Conservation (phyloP, 2,888 invertebrate genomes). For the Trypoxylon attenuatum region DNA sequence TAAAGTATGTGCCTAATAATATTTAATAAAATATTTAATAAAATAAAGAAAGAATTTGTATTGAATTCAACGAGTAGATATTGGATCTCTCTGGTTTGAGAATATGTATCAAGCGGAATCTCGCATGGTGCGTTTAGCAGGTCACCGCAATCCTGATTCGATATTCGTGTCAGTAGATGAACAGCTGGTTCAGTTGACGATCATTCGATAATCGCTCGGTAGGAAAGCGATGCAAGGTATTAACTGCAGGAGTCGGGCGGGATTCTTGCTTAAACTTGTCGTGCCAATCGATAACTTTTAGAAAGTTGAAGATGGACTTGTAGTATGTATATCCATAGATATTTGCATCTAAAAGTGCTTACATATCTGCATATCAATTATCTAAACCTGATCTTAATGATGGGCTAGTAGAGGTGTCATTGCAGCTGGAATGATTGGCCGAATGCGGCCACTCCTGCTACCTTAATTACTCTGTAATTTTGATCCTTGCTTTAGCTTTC, state of each 20-base stretch:
- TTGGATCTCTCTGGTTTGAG: too few species aligned
- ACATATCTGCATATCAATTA: background rate
- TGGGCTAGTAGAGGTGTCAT: background rate
- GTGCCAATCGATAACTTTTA: conserved; percentile 39
- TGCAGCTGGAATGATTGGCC: background rate
- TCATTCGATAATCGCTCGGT: conserved; percentile 5
- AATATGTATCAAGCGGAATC: background rate
- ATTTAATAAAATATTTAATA: too few species aligned
- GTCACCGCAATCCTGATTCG: background rate
- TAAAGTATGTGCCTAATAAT: too few species aligned
- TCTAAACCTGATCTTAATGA: background rate
- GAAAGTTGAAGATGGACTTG: conserved; percentile 37
- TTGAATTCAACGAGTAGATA: too few species aligned
- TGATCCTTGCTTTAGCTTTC: too few species aligned
- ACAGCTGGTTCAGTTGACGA: background rate
- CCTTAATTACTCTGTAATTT: background rate
- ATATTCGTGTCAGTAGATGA: conserved; percentile 9
- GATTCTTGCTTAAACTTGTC: conserved; percentile 20
- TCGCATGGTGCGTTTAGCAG: background rate
- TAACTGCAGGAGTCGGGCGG: conserved; percentile 5
- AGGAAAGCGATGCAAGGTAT: conserved; percentile 30
- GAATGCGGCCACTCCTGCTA: background rate
- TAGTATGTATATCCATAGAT: too few species aligned
- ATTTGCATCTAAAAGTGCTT: background rate
- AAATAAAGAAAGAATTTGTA: too few species aligned